Evolutionary conservation across 2,888 invertebrate species (phyloP).

Genomic region (Hirtodrosophila alboralis): DNA sequence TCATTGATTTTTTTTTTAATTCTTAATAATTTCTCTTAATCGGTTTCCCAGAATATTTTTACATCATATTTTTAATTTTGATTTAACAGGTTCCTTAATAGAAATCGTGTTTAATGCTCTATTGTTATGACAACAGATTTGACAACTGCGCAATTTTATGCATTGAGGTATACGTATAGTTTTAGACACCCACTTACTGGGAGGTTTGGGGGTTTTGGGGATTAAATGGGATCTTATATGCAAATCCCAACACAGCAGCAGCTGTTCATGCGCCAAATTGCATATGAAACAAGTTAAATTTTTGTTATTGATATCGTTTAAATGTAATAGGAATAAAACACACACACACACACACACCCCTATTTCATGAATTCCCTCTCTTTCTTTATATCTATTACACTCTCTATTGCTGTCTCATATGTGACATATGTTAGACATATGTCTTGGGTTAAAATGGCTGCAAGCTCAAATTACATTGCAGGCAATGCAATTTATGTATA

Average conservation of each 20-base stretch:
- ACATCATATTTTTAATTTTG: too few species aligned
- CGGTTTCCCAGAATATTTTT: too few species aligned
- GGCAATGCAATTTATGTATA: slow-evolving; percentile 54
- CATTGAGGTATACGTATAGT: too few species aligned
- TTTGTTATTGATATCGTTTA: slow-evolving; percentile 19
- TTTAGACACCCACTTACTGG: too few species aligned
- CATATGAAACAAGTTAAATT: slow-evolving; percentile 42
- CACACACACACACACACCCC: slow-evolving; percentile 3
- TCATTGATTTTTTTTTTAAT: too few species aligned
- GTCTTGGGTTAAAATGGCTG: slow-evolving; percentile 19
- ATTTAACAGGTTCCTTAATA: too few species aligned
- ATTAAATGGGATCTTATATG: slow-evolving; percentile 15
- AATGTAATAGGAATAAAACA: slow-evolving; percentile 26
- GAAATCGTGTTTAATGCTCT: too few species aligned
- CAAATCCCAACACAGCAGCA: slow-evolving; percentile 32
- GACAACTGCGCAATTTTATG: too few species aligned
- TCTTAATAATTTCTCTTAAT: too few species aligned
- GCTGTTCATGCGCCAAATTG: slow-evolving; percentile 60
- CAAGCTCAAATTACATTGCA: slow-evolving; percentile 36
- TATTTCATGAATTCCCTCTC: background rate
- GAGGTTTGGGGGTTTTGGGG: too few species aligned
- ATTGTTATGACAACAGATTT: too few species aligned
- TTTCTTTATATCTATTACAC: background rate
- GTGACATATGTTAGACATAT: slow-evolving; percentile 65
- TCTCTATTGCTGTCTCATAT: slow-evolving; percentile 1